Percentiles rank a stretch among this genome's conserved stretches.
Evolutionary conservation across 2,797 vertebrate species (phyloP).

Genomic region (Galaxias olidus): DNA sequence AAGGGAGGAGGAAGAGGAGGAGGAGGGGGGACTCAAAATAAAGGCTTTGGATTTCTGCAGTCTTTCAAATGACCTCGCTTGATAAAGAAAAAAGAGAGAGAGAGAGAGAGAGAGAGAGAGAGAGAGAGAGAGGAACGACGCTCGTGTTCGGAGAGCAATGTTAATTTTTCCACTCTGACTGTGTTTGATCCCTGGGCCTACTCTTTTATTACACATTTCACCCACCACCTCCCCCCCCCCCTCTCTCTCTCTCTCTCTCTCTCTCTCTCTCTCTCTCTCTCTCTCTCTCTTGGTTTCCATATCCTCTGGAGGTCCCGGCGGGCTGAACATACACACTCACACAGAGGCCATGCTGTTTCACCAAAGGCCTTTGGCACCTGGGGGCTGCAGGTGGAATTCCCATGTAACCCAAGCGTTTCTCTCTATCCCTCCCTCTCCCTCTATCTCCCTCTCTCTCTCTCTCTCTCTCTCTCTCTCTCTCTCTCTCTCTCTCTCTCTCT

Average conservation of each 20-base stretch:
- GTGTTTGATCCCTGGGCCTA: background rate
- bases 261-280: slow-evolving; percentile 3
- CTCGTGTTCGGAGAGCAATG: background rate
- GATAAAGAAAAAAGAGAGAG: too few species aligned
- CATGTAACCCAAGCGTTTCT: background rate
- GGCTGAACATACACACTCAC: background rate
- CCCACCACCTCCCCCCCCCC: too few species aligned
- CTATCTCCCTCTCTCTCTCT: background rate
- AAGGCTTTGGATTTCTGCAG: slow-evolving; percentile 13
- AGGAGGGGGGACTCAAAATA: slow-evolving; percentile 20
- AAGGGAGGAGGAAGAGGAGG: too few species aligned
- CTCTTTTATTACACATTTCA: background rate
- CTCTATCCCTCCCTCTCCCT: background rate
- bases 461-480: background rate
- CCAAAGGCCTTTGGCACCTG: background rate
- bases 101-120: background rate
- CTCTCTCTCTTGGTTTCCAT: background rate
- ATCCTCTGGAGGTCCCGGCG: background rate
- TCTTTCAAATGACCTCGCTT: background rate
- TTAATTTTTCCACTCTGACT: slow-evolving; percentile 1
- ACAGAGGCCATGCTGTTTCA: background rate
- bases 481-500: background rate
- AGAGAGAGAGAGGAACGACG: background rate
- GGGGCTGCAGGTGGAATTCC: background rate
- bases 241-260: background rate